Evolutionary conservation across 2,797 vertebrate genomes (phyloP), one percentile per base, ranked within the genome.

Genomic region (Cuniculus paca): DNA sequence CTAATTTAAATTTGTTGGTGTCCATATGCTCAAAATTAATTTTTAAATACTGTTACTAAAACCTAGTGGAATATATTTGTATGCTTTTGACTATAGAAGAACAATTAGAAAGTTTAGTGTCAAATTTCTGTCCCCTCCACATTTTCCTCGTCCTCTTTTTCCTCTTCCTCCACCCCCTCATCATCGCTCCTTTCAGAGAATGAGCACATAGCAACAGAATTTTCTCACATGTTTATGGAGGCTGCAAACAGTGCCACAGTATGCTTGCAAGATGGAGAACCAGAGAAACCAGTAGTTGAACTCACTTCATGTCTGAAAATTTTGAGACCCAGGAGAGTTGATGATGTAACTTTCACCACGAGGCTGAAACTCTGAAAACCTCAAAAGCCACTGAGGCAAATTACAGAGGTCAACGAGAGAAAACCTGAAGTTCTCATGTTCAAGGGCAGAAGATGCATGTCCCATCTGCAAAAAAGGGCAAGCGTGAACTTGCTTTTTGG

Each of bases 11-110:
- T 13, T 31, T 72, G 91, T 24, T 70, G 24, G 2, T 89, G 7
- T 92, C 9, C 8, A 39, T 61, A 42, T 92, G 22, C 2, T 54
- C 39, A 82, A 91, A 78, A 42, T 48, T 6, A 77, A 56, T 82
- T 81, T 84, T 61, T 85, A 56, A 88, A 85, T 28, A 10, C 34
- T 82, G 1, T 65, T 93, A 39, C 36, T 87, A 52, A 95, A 95
- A 61, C 34, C 13, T 68, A 54, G 6, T 63, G 31, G 2, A 84
- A 17, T 34, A 77, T 2, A 90, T 80, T 70, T 80, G 2, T 36
- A 75, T 81, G 39, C 3, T 58, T 90, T 79, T 95, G 24, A 63
- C 12, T 70, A 79, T 34, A 50, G 10, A 45, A n/a, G 17, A 79
- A 74, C 17, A 85, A 80, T 56, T 52, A 80, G 50, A 68, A 82